Percentiles rank a stretch among this genome's conserved stretches.
Conservation (phyloP, 2,113 vertebrate species). For the Bambusicola thoracicus region DNA sequence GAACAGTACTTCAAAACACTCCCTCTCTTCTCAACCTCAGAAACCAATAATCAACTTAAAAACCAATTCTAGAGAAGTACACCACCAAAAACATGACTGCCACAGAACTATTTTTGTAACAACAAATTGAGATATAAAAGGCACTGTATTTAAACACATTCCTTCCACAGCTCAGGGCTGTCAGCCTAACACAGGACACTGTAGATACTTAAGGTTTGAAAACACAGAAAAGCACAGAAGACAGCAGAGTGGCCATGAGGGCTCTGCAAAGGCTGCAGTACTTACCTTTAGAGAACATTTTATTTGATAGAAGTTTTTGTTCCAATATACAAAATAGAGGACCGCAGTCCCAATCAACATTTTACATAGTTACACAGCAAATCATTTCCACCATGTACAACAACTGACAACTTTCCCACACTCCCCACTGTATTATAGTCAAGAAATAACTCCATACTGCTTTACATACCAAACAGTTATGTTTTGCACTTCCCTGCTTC, state of each 20-base stretch:
- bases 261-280: slow-evolving; percentile 64
- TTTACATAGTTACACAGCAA: slow-evolving; percentile 74
- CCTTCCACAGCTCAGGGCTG: background rate
- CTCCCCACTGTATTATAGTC: slow-evolving; percentile 29
- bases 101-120: background rate
- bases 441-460: slow-evolving; percentile 27
- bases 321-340: slow-evolving; percentile 81
- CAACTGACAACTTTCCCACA: slow-evolving; percentile 22
- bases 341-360: slow-evolving; percentile 71
- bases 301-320: slow-evolving; percentile 90
- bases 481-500: background rate
- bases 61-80: background rate
- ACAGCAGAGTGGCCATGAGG: background rate
- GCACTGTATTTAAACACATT: background rate
- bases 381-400: slow-evolving; percentile 68
- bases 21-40: background rate
- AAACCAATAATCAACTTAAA: background rate
- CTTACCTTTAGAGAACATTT: slow-evolving; percentile 79
- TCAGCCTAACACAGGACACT: background rate
- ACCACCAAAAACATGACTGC: background rate
- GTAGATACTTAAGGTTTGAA: background rate
- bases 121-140: rapidly evolving
- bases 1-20: background rate
- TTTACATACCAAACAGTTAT: slow-evolving; percentile 20
- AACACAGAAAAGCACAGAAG: slow-evolving; percentile 14